These are phyloP conservation scores for Nineta flava DNA, from an alignment of 2,888 invertebrate species.

Conservation along the genomic window DNA sequence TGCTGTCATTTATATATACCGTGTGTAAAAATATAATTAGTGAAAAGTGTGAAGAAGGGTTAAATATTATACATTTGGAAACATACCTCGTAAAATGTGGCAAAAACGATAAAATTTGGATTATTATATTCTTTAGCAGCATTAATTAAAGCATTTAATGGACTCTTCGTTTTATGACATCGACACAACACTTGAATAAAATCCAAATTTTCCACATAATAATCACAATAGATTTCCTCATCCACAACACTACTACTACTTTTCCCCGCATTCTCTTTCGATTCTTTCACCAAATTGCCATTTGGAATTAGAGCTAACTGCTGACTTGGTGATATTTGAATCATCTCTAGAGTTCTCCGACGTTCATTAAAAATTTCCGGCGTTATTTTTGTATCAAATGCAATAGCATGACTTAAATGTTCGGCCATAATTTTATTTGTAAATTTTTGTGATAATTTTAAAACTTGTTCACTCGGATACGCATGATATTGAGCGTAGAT, in stretches of 20 bases:
- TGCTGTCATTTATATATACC: too few relatives aligned
- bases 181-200: slow-evolving; percentile 45
- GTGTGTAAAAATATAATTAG: too few relatives aligned
- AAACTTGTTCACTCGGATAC: slow-evolving; percentile 45
- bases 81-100: slow-evolving; percentile 50
- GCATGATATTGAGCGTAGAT: slow-evolving; percentile 51
- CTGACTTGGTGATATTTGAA: slow-evolving; percentile 11
- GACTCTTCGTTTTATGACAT: slow-evolving; percentile 53
- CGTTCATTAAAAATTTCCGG: background rate
- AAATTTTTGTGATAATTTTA: slow-evolving; percentile 38
- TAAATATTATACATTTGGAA: too few relatives aligned
- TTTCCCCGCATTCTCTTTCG: too few relatives aligned
- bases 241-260: slow-evolving; percentile 23
- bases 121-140: slow-evolving; percentile 39
- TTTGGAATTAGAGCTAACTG: background rate
- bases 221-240: slow-evolving; percentile 29
- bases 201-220: slow-evolving; percentile 30
- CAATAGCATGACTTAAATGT: slow-evolving; percentile 39
- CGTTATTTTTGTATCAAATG: slow-evolving; percentile 20
- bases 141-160: slow-evolving; percentile 43
- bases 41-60: too few relatives aligned
- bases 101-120: slow-evolving; percentile 46
- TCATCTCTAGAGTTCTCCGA: background rate
- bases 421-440: slow-evolving; percentile 38
- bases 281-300: slow-evolving; percentile 7